Base-by-base conservation (phyloP, 2,113 vertebrate genomes). In the Formicarius rufipectus region DNA sequence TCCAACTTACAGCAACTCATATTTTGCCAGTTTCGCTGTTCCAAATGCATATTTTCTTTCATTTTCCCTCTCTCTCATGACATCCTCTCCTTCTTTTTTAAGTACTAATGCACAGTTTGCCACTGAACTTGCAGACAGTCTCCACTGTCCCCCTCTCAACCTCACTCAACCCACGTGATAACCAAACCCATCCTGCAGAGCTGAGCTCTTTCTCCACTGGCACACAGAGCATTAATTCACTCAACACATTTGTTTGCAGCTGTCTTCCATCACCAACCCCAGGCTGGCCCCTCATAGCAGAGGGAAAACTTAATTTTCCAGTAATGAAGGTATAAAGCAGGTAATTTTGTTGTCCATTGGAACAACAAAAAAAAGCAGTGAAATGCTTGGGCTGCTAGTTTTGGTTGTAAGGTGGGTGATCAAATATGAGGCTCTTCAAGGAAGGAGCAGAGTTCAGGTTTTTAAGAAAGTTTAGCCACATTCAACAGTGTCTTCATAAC, bases 221-320 rank as follows among this genome's bases (percentile, higher is more conserved):
- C 82, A n/a, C 93, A 93, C 80, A 95, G 21, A 9, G 44, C 84
- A 83, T 92, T 89, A 91, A 94, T 90, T 94, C 94, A 95, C 82
- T 95, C 92, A 96, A 79, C 93, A 93, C 86, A 69, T 93, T 92
- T 85, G 71, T 96, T 89, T 95, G 89, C 94, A 95, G 92, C 94
- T 96, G 91, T 84, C 82, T 93, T 90, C 91, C 84, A 83, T 94
- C 95, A 92, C 84, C 75, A 92, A 6, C 49, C 74, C 64, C 79
- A 63, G 5, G 42, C 82, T 60, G 52, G 52, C 73, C 85, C 87
- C 74, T 86, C 79, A 40, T 2, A 83, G 90, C 66, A 23, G 53
- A 83, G 59, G 37, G 69, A 49, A 77, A 96, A 85, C 40, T 84
- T 84, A 49, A 59, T 92, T 97, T 97, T 93, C 94, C 78, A 88